phyloP scores from a whole-genome alignment of 2,888 invertebrate species.

The Tenthredo livida region DNA sequence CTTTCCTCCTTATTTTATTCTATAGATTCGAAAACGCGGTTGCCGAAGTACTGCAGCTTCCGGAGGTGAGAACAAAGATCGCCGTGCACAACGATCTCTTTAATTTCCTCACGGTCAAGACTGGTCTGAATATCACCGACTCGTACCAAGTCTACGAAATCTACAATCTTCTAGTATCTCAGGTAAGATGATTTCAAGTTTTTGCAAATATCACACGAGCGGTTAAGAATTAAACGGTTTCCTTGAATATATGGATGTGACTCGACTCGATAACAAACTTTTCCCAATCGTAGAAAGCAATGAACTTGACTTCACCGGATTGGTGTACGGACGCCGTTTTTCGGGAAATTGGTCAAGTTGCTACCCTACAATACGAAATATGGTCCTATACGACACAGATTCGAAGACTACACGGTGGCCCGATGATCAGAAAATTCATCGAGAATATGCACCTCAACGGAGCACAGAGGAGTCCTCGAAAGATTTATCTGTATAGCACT shows the following conservation, averaged over 20 bases:
- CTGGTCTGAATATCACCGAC: constrained; percentile 54
- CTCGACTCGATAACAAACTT: background rate
- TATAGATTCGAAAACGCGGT: constrained; percentile 53
- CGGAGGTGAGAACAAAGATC: constrained; percentile 54
- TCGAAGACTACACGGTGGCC: constrained; percentile 60
- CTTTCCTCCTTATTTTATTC: background rate
- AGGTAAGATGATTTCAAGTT: constrained; percentile 59
- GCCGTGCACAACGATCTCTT: constrained; percentile 53
- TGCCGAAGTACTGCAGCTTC: constrained; percentile 31
- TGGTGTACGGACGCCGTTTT: constrained; percentile 65
- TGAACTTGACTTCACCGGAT: constrained; percentile 56
- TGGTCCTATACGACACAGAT: constrained; percentile 58
- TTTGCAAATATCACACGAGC: background rate
- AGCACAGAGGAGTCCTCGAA: constrained; percentile 53
- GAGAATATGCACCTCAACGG: constrained; percentile 59
- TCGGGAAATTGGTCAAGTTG: constrained; percentile 45
- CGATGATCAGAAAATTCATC: constrained; percentile 60
- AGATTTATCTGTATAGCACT: constrained; percentile 66
- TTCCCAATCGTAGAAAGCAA: constrained; percentile 56
- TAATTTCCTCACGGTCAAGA: constrained; percentile 57
- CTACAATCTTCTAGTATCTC: constrained; percentile 57
- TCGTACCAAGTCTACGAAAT: constrained; percentile 55
- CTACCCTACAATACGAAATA: constrained; percentile 56
- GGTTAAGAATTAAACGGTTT: background rate
- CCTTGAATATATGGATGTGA: background rate